A percentile compares a stretch with the other conserved stretches of the same genome.
These are phyloP conservation scores for Sphaerophoria taeniata DNA, from an alignment of 2,888 invertebrate genomes.

Conservation along the genomic window DNA sequence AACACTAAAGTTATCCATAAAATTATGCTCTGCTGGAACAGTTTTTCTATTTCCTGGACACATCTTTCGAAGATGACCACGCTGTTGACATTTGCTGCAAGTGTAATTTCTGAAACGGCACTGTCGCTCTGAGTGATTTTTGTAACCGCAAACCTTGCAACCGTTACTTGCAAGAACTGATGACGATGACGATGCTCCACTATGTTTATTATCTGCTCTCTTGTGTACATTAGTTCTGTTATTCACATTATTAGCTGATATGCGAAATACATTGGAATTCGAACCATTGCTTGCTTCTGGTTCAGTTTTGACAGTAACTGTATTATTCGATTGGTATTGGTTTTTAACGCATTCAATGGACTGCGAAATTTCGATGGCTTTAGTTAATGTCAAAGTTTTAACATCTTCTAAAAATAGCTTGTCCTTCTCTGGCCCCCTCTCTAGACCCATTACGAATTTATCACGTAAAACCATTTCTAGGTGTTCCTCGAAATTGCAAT, in stretches of 20 bases:
- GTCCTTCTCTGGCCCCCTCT: slow-evolving; percentile 61
- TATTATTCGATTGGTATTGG: slow-evolving; percentile 23
- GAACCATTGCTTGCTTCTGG: not conserved
- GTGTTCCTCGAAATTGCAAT: slow-evolving; percentile 8
- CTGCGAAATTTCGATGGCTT: not conserved
- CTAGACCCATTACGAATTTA: slow-evolving; percentile 51
- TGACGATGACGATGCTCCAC: slow-evolving; percentile 1
- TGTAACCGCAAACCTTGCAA: slow-evolving; percentile 32
- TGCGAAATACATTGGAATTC: slow-evolving; percentile 1
- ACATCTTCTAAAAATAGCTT: slow-evolving; percentile 68
- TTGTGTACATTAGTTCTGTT: not conserved
- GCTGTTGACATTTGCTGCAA: slow-evolving; percentile 14
- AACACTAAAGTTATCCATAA: slow-evolving; percentile 9
- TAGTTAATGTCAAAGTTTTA: not conserved
- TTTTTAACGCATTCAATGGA: slow-evolving; percentile 9
- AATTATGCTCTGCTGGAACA: slow-evolving; percentile 9
- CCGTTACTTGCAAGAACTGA: not conserved
- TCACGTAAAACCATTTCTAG: slow-evolving; percentile 21
- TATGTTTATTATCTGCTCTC: not conserved
- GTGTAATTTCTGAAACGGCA: slow-evolving; percentile 15
- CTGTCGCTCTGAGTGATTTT: slow-evolving; percentile 3
- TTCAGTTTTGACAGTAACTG: slow-evolving; percentile 15
- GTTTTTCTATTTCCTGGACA: slow-evolving; percentile 14
- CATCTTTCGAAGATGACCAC: slow-evolving; percentile 23
- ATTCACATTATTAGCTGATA: not conserved